A percentile compares a stretch with the other conserved stretches of the same genome.
These are phyloP conservation scores for Lypha dubia DNA, from an alignment of 2,888 invertebrate species.

Conservation along the genomic window DNA sequence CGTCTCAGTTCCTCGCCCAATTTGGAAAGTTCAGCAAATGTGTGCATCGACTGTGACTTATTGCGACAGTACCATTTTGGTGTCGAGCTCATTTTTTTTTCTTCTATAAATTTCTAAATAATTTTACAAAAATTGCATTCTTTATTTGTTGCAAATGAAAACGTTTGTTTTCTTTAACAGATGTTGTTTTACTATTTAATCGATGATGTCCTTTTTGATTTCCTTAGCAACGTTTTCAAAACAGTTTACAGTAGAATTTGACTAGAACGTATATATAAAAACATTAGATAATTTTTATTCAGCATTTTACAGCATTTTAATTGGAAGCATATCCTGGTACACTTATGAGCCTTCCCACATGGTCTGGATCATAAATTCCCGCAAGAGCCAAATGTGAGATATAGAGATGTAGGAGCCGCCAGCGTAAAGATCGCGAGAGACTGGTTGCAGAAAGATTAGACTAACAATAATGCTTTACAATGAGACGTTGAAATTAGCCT, in stretches of 20 bases:
- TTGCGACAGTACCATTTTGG: constrained; percentile 82
- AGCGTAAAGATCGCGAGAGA: too few relatives aligned
- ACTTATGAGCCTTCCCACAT: too few relatives aligned
- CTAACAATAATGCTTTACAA: too few relatives aligned
- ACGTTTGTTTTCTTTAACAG: constrained; percentile 21
- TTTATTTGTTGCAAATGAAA: background rate
- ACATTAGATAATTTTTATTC: too few relatives aligned
- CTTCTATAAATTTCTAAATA: constrained; percentile 13
- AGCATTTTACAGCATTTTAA: too few relatives aligned
- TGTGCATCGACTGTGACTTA: constrained; percentile 80
- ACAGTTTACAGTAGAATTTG: constrained; percentile 7
- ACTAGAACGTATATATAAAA: background rate
- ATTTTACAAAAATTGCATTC: background rate
- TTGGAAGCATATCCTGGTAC: too few relatives aligned
- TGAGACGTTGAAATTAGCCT: too few relatives aligned
- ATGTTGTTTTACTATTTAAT: constrained; percentile 43
- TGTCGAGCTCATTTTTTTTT: constrained; percentile 78
- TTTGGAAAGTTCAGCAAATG: constrained; percentile 80
- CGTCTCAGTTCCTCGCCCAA: constrained; percentile 80
- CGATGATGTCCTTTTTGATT: constrained; percentile 60
- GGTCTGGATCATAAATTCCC: too few relatives aligned
- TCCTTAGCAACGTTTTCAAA: constrained; percentile 47
- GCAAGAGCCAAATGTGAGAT: too few relatives aligned
- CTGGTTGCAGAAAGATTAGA: too few relatives aligned
- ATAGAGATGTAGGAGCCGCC: too few relatives aligned